Percentiles rank a stretch among this genome's conserved stretches.
Evolutionary conservation across 2,113 vertebrate species (phyloP).

Genomic region (Mesitornis unicolor): DNA sequence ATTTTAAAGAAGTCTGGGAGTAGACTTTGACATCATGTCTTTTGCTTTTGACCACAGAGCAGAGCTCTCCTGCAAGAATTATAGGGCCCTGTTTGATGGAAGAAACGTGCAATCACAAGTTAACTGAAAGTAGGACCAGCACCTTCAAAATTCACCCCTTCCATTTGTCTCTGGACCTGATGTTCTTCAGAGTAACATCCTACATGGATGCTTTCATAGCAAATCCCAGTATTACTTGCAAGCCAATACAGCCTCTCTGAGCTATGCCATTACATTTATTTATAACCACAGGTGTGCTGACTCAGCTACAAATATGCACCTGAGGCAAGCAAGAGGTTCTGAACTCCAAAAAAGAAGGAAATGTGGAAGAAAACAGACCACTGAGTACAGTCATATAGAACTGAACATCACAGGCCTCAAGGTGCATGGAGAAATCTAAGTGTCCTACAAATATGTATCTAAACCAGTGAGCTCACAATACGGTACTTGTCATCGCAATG

Average conservation of each 20-base stretch:
- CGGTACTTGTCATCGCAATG: not conserved
- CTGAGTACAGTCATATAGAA: not conserved
- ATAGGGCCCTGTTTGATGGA: not conserved
- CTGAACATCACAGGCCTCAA: rapidly evolving
- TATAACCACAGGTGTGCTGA: not conserved
- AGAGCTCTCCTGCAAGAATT: not conserved
- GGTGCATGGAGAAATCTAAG: not conserved
- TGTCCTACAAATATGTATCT: not conserved
- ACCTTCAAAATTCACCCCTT: not conserved
- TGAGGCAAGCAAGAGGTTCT: not conserved
- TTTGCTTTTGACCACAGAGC: not conserved
- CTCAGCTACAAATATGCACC: not conserved
- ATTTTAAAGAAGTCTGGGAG: not conserved
- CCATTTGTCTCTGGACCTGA: not conserved
- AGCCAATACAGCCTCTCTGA: not conserved
- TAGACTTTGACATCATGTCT: rapidly evolving
- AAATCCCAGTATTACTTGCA: not conserved
- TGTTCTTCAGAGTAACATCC: not conserved
- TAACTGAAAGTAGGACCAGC: not conserved
- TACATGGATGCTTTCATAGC: too few relatives aligned
- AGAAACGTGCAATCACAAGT: not conserved
- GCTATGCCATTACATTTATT: not conserved
- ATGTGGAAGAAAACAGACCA: not conserved
- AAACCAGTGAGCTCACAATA: not conserved
- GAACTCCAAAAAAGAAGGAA: not conserved